phyloP scores from a whole-genome alignment of 2,888 invertebrate species.

The Chymomyza amoena region DNA sequence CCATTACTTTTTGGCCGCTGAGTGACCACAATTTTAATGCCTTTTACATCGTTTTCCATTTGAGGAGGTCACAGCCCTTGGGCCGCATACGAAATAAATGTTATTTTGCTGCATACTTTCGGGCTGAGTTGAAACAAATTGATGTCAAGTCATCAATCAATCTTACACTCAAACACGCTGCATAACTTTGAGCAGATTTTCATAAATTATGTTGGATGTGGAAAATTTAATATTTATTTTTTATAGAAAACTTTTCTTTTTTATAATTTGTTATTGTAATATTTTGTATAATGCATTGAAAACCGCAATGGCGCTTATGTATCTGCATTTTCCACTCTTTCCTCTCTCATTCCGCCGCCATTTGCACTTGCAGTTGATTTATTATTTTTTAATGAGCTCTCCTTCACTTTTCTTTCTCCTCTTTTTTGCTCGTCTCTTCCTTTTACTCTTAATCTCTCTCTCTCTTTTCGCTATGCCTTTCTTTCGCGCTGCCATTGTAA shows the following conservation, averaged over 20 bases:
- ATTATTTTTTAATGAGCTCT: conserved; percentile 69
- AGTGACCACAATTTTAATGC: conserved; percentile 69
- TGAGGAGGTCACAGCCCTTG: conserved; percentile 16
- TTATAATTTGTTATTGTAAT: conserved; percentile 1
- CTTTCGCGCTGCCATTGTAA: not conserved
- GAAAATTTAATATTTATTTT: not conserved
- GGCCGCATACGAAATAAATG: not conserved
- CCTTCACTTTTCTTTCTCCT: not conserved
- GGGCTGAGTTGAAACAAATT: conserved; percentile 49
- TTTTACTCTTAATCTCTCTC: not conserved
- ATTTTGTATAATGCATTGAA: conserved; percentile 43
- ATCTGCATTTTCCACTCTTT: not conserved
- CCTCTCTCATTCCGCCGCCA: not conserved
- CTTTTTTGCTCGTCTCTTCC: not conserved
- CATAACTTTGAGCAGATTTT: not conserved
- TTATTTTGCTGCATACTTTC: conserved; percentile 30
- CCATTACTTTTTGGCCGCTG: conserved; percentile 10
- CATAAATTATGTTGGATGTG: not conserved
- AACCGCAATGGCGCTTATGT: not conserved
- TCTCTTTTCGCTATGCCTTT: not conserved
- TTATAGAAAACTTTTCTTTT: not conserved
- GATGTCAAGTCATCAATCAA: conserved; percentile 73
- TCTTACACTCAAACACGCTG: conserved; percentile 24
- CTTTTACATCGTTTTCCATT: conserved; percentile 66
- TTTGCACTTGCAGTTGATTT: conserved; percentile 50